These are phyloP conservation scores for Hoplias malabaricus DNA, from an alignment of 2,113 vertebrate species.

Conservation along the genomic window DNA sequence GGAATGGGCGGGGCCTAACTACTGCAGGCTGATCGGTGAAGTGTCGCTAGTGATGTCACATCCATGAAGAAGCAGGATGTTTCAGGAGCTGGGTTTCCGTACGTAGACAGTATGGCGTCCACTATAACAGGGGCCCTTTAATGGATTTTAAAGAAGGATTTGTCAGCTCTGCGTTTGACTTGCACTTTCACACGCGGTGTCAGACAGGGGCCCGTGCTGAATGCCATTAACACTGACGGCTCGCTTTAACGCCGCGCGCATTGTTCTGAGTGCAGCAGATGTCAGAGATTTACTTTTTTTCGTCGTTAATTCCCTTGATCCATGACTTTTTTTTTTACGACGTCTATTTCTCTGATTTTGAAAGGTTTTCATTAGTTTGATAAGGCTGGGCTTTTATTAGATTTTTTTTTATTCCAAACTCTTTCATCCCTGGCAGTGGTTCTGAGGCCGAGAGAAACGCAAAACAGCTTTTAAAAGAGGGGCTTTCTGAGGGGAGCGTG, in stretches of 20 bases:
- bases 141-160: too few species aligned
- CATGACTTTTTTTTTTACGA: slow-evolving; percentile 29
- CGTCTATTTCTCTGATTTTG: slow-evolving; percentile 1
- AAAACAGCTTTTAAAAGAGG: background rate
- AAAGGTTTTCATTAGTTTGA: slow-evolving; percentile 8
- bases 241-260: slow-evolving; percentile 19
- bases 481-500: too few species aligned
- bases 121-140: too few species aligned
- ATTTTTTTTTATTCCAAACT: background rate
- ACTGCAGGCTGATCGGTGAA: too few species aligned
- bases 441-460: background rate
- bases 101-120: too few species aligned
- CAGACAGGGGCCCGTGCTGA: background rate
- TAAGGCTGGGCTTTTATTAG: background rate
- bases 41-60: too few species aligned
- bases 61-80: too few species aligned
- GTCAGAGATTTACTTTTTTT: slow-evolving; percentile 41
- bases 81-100: too few species aligned
- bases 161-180: too few species aligned
- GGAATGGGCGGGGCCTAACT: too few species aligned
- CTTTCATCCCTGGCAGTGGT: slow-evolving; percentile 22
- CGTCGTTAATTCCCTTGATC: slow-evolving; percentile 18
- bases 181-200: background rate
- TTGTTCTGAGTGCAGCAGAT: slow-evolving; percentile 46
- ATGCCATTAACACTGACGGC: background rate